Evolutionary conservation across 1,140 invertebrate species (phyloP), one percentile per base, ranked within the genome.

Genomic region (Zaprionus taronus): DNA sequence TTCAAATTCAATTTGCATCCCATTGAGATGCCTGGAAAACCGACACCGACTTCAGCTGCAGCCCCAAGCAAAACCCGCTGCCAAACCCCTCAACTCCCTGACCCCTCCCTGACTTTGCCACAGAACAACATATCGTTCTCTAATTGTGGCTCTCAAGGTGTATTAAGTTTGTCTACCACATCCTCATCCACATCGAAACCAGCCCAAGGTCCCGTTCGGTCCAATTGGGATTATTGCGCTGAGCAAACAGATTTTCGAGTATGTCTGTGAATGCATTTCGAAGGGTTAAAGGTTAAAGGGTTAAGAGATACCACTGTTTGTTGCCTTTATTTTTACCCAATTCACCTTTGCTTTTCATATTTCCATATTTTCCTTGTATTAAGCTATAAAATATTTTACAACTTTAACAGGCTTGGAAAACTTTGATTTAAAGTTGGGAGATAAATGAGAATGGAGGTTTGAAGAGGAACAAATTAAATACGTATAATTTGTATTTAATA

Each of bases 1-100:
- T 85, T 90, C 70, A 78, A 90, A 90, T 90, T 90, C 86, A 85
- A 90, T 90, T 90, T 90, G 79, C 85, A 90, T 47, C 41, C 41
- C 41, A 47, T 47, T 47, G 41, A 47, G 41, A 17, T 81, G 60
- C 72, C 58, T 20, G 22, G 26, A 20, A 31, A 72, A 49, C 41
- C 53, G 17, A 55, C 28, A 53, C 36, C 28, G 44, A n/a, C 26
- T 47, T 51, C 36, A 64, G 49, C 47, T 49, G 24, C 61, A 44
- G 17, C 51, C 36, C 36, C 34, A 53, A 62, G 15, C 57, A n/a
- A 17, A 49, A 2, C 5, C 14, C 24, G 17, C 4, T 5, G 24
- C 24, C 24, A 26, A 26, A 26, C 2, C 56, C 58, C 24, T 44
- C 12, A 49, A 41, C 24, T 41, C 31, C 26, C 31, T 49, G 28